Base-by-base conservation (phyloP, 2,113 vertebrate genomes). In the Lasiurus borealis region DNA sequence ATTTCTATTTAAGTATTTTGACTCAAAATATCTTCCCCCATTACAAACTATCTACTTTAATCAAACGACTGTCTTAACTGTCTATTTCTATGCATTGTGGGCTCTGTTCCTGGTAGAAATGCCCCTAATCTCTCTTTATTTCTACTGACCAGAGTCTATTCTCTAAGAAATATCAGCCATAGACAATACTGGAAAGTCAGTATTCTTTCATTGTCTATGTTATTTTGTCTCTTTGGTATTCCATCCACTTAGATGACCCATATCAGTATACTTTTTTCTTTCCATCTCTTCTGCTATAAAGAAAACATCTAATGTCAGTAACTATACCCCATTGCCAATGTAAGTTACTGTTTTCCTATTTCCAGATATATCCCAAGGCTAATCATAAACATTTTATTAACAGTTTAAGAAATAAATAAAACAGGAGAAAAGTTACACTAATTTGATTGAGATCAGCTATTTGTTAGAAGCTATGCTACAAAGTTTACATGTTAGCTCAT, bases 261-360 rank as follows among this genome's bases (percentile, higher is more conserved):
- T 7, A 15, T 1, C n/a, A 80, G 40, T 8, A 40, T 83, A 21
- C 3, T 68, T 50, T 80, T 85, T 10, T 50, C 29, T 92, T 62
- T 71, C 1, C 19, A 62, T 59, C 23, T 66, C 44, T 36, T 90
- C 34, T 73, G 1, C 54, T 52, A 18, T 21, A 1, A 85, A 76
- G 9, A 76, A n/a, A 88, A 87, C 12, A 23, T 48, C 15, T 59
- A 84, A 48, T 71, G 71, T 21, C n/a, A 71, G 9, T 31, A 91
- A 88, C 73, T 68, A 40, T 0, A 73, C 21, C 50, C 84, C 36
- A 76, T 62, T 64, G 27, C 78, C 80, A 59, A 59, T 81, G 5
- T 54, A 85, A 48, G 23, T 88, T 85, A 88, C 25, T 75, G 3
- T 77, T 73, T 93, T 85, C 40, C n/a, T 86, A 71, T 31, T 64